A percentile compares a stretch with the other conserved stretches of the same genome.
phyloP scores from a whole-genome alignment of 2,888 invertebrate genomes.

The Amiota mariae region DNA sequence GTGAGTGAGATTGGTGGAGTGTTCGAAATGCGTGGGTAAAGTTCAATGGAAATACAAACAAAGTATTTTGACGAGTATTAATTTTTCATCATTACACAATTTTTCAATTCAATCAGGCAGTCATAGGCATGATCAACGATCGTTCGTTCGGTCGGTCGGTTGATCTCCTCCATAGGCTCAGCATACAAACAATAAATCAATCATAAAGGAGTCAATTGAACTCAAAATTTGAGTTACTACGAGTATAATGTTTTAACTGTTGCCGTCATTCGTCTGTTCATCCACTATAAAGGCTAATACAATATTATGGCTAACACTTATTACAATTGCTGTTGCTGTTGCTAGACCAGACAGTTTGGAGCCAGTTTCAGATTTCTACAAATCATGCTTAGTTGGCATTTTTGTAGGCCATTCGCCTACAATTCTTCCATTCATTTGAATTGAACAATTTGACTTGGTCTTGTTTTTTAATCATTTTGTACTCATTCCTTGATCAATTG shows the following conservation, averaged over 20 bases:
- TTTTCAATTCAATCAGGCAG: conserved; percentile 34
- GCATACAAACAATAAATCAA: conserved; percentile 61
- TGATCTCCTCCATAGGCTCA: conserved; percentile 31
- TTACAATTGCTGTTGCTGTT: background rate
- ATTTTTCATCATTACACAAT: conserved; percentile 65
- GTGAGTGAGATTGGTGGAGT: background rate
- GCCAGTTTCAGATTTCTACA: conserved; percentile 60
- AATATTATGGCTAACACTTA: conserved; percentile 17
- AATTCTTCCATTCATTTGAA: conserved; percentile 4
- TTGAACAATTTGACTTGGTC: conserved; percentile 3
- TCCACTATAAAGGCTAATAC: conserved; percentile 54
- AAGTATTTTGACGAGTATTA: conserved; percentile 55
- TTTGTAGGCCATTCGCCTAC: conserved; percentile 35
- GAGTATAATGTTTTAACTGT: no score
- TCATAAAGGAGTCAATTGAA: conserved; percentile 50
- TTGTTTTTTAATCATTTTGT: background rate
- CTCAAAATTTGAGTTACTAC: no score
- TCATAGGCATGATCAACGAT: background rate
- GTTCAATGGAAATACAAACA: conserved; percentile 8
- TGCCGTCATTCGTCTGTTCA: no score
- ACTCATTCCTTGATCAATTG: background rate
- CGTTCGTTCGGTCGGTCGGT: background rate
- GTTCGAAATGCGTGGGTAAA: conserved; percentile 6
- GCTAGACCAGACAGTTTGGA: conserved; percentile 61
- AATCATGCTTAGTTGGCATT: conserved; percentile 65